Percentiles rank a stretch among this genome's conserved stretches.
Evolutionary conservation across 2,113 vertebrate species (phyloP).

Genomic region (Odocoileus hemionus): DNA sequence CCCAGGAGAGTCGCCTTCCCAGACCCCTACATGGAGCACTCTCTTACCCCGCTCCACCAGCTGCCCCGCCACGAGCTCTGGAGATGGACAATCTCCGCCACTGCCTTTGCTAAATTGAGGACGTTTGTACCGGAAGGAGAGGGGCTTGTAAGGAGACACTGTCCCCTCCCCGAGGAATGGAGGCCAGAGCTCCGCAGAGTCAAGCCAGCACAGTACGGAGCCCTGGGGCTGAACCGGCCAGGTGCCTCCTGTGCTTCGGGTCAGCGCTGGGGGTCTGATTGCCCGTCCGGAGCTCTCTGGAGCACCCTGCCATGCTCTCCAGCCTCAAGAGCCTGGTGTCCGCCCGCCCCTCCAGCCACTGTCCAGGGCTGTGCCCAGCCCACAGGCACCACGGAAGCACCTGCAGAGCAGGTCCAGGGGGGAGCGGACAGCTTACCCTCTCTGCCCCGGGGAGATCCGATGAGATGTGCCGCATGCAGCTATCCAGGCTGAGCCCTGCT

Average conservation of each 20-base stretch:
- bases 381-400: too few species aligned
- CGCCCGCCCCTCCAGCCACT: background rate
- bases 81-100: background rate
- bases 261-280: background rate
- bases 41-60: rapidly evolving
- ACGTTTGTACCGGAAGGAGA: background rate
- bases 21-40: background rate
- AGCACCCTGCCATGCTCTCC: background rate
- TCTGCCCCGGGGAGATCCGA: rapidly evolving
- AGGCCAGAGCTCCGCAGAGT: background rate
- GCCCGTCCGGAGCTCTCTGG: background rate
- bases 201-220: background rate
- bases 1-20: background rate
- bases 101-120: background rate
- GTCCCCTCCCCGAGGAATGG: background rate
- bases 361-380: background rate
- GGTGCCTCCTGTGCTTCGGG: background rate
- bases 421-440: rapidly evolving
- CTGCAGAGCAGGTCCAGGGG: background rate
- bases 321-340: background rate
- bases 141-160: rapidly evolving
- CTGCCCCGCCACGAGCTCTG: background rate
- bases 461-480: background rate
- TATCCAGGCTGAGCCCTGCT: background rate
- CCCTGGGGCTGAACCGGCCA: background rate